phyloP scores from a whole-genome alignment of 1,140 invertebrate species.

The Drosophila nebulosa region DNA sequence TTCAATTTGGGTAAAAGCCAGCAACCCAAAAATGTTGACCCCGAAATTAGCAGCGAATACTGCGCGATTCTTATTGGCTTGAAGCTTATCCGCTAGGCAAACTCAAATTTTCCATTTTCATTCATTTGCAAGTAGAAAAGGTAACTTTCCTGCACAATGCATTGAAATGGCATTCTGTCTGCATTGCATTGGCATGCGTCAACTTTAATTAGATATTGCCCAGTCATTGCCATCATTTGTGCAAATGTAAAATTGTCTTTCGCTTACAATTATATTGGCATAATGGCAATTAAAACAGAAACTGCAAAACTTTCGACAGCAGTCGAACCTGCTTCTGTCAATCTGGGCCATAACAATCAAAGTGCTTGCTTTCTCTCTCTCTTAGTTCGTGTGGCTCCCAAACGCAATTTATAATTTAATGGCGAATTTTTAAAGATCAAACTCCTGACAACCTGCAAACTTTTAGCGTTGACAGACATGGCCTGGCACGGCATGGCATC shows the following conservation, averaged over 20 bases:
- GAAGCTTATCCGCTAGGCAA: neutral
- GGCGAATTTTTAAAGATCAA: conserved; percentile 36
- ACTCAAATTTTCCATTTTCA: neutral
- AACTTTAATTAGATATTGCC: conserved; percentile 43
- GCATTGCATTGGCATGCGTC: neutral
- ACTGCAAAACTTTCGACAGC: conserved; percentile 13
- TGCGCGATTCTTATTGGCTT: neutral
- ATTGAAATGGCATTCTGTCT: neutral
- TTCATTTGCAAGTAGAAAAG: too few species aligned
- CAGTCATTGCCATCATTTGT: conserved; percentile 8
- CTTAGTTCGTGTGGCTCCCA: neutral
- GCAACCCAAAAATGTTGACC: conserved; percentile 7
- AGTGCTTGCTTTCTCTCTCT: neutral
- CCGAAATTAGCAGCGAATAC: conserved; percentile 24
- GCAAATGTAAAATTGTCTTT: neutral
- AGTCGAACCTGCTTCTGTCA: conserved; percentile 5
- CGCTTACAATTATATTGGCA: conserved; percentile 30
- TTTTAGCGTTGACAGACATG: conserved; percentile 59
- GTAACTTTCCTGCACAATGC: too few species aligned
- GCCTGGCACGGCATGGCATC: neutral
- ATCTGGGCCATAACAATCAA: neutral
- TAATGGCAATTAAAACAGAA: conserved; percentile 44
- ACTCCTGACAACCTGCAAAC: conserved; percentile 19
- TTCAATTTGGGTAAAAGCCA: conserved; percentile 24
- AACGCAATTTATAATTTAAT: conserved; percentile 24